Base-by-base conservation (phyloP, 2,888 invertebrate species). In the Dasypogon diadema region DNA sequence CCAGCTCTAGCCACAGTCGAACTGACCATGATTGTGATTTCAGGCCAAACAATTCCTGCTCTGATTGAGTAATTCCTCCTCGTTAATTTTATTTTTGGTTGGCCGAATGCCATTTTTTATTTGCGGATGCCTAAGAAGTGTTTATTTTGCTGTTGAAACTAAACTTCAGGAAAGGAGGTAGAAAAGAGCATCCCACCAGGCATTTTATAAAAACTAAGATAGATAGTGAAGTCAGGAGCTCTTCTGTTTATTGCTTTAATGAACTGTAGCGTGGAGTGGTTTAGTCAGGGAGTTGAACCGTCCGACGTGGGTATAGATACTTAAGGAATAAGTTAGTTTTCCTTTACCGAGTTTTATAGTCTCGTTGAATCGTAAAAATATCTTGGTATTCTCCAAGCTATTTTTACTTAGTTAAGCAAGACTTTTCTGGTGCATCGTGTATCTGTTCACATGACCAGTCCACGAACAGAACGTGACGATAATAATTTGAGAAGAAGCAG, bases 1-100 rank as follows among this genome's bases (percentile, higher is more conserved):
- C 16, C 2, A 14, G 21, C 51, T 48, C 48, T 12, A 3, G 12
- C 48, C 48, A 48, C 3, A n/a, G 12, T 48, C 12, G 12, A n/a
- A n/a, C n/a, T 12, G 12, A 16, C 48, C 48, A 48, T 2, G 48
- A 48, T 48, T 48, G 12, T 2, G 48, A 48, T 48, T 48, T 48
- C 48, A 12, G 48, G 12, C 48, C 30, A 30, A 3, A 30, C 30
- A 30, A 30, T 30, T 30, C 30, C 16, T 37, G n/a, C 48, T 48
- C 48, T 48, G n/a, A 48, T 48, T 48, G 48, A 48, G 48, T 48
- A 48, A 48, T 48, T 48, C 12, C 48, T 48, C 48, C 3, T 48
- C 48, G 48, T 48, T 48, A 48, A 48, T 48, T 48, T 48, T 48
- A 48, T 12, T 48, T 14, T 48, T 48, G 12, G 12, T 48, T 48